Evolutionary conservation across 1,140 invertebrate genomes (phyloP).

Genomic region (Trachymyrmex cornetzi): DNA sequence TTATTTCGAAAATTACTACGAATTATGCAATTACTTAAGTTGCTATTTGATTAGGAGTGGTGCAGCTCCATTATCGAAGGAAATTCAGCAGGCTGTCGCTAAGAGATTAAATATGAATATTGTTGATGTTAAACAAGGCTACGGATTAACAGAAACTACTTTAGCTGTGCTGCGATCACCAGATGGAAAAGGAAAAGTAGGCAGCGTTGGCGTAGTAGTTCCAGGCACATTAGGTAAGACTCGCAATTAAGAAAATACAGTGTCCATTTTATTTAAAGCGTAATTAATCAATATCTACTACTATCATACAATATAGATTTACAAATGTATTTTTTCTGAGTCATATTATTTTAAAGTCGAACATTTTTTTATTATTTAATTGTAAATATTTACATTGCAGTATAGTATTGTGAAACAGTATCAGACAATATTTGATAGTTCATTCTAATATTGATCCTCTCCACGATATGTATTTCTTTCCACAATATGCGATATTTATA

Average conservation of each 20-base stretch:
- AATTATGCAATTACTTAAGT: background rate
- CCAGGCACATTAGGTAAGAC: conserved; percentile 73
- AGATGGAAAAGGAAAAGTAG: conserved; percentile 74
- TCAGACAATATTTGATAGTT: no score
- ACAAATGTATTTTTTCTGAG: background rate
- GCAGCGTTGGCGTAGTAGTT: conserved; percentile 80
- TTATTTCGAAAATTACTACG: background rate
- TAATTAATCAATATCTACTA: background rate
- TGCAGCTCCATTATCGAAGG: conserved; percentile 86
- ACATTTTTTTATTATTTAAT: background rate
- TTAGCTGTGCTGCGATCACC: conserved; percentile 78
- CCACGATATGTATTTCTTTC: background rate
- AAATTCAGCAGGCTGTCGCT: conserved; percentile 84
- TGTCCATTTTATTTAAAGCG: background rate
- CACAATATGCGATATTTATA: background rate
- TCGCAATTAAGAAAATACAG: background rate
- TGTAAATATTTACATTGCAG: no score
- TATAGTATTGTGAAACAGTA: no score
- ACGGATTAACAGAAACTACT: conserved; percentile 87
- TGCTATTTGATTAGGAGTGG: conserved; percentile 75
- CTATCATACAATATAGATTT: background rate
- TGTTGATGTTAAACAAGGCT: conserved; percentile 84
- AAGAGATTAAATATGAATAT: conserved; percentile 84
- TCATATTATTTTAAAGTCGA: background rate
- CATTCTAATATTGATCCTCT: no score